Conservation (phyloP, 2,797 vertebrate species). For the Eupleurogrammus muticus region DNA sequence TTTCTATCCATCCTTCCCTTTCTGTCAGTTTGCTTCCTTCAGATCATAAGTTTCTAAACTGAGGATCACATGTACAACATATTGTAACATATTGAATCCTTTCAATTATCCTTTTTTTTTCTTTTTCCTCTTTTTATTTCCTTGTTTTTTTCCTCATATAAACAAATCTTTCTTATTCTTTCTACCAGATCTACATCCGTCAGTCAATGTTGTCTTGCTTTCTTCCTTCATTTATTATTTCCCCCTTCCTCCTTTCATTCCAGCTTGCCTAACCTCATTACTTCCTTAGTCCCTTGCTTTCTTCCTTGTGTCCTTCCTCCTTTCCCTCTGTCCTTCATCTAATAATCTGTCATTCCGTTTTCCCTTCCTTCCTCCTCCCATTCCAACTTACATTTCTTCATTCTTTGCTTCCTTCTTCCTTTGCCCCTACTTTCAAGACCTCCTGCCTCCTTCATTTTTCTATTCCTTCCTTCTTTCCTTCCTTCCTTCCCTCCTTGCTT, state of each 20-base stretch:
- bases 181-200: neutral
- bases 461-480: neutral
- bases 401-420: neutral
- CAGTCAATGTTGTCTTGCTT: neutral
- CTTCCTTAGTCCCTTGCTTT: neutral
- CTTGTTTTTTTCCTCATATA: neutral
- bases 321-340: neutral
- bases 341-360: too few relatives aligned
- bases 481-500: neutral
- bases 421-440: neutral
- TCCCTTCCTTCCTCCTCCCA: neutral
- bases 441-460: neutral
- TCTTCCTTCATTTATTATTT: neutral
- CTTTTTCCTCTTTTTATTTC: neutral
- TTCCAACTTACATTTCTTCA: too few relatives aligned
- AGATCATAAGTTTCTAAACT: constrained; percentile 1
- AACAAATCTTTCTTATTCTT: neutral
- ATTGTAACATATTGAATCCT: neutral
- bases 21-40: too few relatives aligned
- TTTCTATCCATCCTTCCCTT: neutral
- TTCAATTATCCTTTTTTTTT: neutral
- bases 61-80: neutral
- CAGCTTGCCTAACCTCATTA: too few relatives aligned
- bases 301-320: neutral
- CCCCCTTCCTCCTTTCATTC: too few relatives aligned